Evolutionary conservation across 2,888 invertebrate genomes (phyloP).

Genomic region (Heliconius aoede): DNA sequence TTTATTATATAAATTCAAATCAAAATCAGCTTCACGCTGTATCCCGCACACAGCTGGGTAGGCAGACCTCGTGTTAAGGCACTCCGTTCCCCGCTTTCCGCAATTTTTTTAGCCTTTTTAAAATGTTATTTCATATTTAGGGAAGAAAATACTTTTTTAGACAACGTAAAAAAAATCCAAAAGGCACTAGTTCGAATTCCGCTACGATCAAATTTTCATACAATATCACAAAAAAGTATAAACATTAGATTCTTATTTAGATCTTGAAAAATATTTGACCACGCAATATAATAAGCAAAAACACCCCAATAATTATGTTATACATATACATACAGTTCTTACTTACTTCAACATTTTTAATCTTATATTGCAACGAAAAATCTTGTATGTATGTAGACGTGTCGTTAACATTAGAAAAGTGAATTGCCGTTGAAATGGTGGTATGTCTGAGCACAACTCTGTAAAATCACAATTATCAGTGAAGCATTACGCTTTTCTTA

Average conservation of each 20-base stretch:
- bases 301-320: not conserved
- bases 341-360: conserved; percentile 49
- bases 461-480: conserved; percentile 39
- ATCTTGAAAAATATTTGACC: too few relatives aligned
- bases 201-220: too few relatives aligned
- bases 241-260: too few relatives aligned
- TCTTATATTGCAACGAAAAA: conserved; percentile 43
- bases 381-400: conserved; percentile 47
- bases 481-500: not conserved
- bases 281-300: too few relatives aligned
- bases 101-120: not conserved
- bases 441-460: conserved; percentile 49
- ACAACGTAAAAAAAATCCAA: too few relatives aligned
- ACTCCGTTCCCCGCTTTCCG: too few relatives aligned
- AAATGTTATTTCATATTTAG: not conserved
- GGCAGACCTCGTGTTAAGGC: too few relatives aligned
- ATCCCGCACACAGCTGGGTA: too few relatives aligned
- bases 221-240: too few relatives aligned
- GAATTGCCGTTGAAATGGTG: conserved; percentile 45
- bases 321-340: not conserved
- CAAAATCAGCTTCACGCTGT: too few relatives aligned
- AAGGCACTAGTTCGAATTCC: too few relatives aligned
- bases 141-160: too few relatives aligned
- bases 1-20: not conserved
- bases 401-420: conserved; percentile 45